Percentiles rank a stretch among this genome's conserved stretches.
phyloP scores from a whole-genome alignment of 2,888 invertebrate genomes.

The Ectemnius lituratus region DNA sequence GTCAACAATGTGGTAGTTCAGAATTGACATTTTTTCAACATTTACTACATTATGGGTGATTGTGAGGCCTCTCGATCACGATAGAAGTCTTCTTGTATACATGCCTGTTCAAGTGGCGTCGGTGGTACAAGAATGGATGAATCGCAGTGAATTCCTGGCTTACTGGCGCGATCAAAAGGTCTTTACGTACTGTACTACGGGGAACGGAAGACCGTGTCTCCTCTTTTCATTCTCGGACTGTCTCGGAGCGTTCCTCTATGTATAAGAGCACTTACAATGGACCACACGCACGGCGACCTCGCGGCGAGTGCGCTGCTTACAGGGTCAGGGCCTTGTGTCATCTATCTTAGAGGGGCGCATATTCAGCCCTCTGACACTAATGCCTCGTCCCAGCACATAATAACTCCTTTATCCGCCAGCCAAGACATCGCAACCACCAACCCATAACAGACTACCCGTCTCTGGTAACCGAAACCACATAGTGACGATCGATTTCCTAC shows the following conservation, averaged over 20 bases:
- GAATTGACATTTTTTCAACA: no score
- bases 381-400: slow-evolving; percentile 56
- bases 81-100: not conserved
- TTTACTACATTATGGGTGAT: no score
- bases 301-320: slow-evolving; percentile 57
- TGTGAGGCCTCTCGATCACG: no score
- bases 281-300: slow-evolving; percentile 68
- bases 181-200: slow-evolving; percentile 51
- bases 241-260: slow-evolving; percentile 14
- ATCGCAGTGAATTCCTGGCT: slow-evolving; percentile 55
- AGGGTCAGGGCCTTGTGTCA: slow-evolving; percentile 66
- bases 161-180: slow-evolving; percentile 54
- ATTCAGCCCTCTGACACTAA: slow-evolving; percentile 71
- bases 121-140: slow-evolving; percentile 25
- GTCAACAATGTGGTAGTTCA: no score
- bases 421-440: not conserved
- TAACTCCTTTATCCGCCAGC: slow-evolving; percentile 51
- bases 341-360: slow-evolving; percentile 71
- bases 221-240: slow-evolving; percentile 53
- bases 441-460: slow-evolving; percentile 39
- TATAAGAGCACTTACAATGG: slow-evolving; percentile 62
- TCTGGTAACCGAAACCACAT: no score
- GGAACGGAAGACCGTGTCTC: slow-evolving; percentile 48
- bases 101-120: slow-evolving; percentile 11
- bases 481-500: no score